These are phyloP conservation scores for Gorsachius magnificus DNA, from an alignment of 2,797 vertebrate genomes.

Conservation along the genomic window DNA sequence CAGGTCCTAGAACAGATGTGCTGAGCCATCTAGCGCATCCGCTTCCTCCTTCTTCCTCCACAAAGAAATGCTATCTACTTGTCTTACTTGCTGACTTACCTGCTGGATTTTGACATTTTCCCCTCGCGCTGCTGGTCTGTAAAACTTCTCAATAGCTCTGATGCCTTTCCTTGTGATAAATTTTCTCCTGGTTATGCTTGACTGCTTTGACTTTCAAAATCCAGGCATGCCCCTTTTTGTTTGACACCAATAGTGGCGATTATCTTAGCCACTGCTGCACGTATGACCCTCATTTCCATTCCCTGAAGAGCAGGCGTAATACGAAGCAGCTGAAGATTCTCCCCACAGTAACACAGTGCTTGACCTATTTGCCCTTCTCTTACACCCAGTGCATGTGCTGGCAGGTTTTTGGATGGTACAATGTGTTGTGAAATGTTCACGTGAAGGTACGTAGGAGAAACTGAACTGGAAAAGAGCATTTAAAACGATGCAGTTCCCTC, in stretches of 20 bases:
- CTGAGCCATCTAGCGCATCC: neutral
- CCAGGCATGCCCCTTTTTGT: neutral
- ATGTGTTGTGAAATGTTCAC: neutral
- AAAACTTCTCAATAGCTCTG: neutral
- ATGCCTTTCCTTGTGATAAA: neutral
- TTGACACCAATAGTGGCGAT: too few species aligned
- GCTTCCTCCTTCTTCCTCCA: neutral
- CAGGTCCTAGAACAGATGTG: neutral
- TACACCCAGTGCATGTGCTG: neutral
- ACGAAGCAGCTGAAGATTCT: neutral
- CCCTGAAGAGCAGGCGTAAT: neutral
- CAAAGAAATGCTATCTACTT: neutral
- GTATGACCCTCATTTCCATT: neutral
- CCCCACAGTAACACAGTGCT: neutral
- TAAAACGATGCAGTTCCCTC: neutral
- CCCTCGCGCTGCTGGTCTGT: neutral
- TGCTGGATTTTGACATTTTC: neutral
- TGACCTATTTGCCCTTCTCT: neutral
- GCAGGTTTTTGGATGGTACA: neutral
- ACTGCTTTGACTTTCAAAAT: neutral
- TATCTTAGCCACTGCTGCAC: neutral
- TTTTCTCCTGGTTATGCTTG: neutral
- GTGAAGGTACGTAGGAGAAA: neutral
- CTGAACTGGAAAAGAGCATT: neutral
- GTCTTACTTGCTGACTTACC: neutral